Evolutionary conservation across 2,888 invertebrate species (phyloP), one percentile per base, ranked within the genome.

Genomic region (Pseudeuparius sepicola): DNA sequence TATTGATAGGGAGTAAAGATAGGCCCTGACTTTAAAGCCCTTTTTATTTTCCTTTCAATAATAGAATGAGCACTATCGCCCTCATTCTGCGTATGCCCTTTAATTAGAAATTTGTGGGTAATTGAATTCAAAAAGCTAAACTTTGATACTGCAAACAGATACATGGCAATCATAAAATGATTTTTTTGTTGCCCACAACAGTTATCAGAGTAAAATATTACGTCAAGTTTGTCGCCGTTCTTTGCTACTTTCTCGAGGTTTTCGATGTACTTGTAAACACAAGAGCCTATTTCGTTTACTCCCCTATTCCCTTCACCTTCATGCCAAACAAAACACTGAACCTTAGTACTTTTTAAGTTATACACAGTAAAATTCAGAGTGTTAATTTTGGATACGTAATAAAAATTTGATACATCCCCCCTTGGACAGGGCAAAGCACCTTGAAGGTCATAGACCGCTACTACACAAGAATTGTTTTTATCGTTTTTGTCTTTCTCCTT

Each of bases 321-420:
- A 32, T 57, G 49, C 55, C 57, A 57, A 14, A 59, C 44, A 43
- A 47, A 55, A 40, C 52, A 39, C 14, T 54, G 44, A 13, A 42
- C 46, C 23, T 24, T 10, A 24, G 43, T 41, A 5, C 7, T 17
- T 17, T 17, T 7, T 25, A 45, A 23, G 18, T 49, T 32, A 24
- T 14, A 39, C 10, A 50, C 34, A 7, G 48, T 50, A 17, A 50
- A 47, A 28, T 50, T 50, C 10, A 31, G 44, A 20, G 36, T 37
- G 24, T 40, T 39, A 13, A 49, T 15, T 40, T 46, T 46, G 11
- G 42, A 42, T 20, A 39, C 35, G 25, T 49, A 49, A 42, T 49
- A 49, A 41, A 49, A 49, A 24, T 15, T 23, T 13, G 43, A 46
- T 10, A 45, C 37, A 16, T 46, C 41, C 20, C 47, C 50, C 24